Evolutionary conservation across 1,140 invertebrate species (phyloP).

Genomic region (Drosophila ambigua): DNA sequence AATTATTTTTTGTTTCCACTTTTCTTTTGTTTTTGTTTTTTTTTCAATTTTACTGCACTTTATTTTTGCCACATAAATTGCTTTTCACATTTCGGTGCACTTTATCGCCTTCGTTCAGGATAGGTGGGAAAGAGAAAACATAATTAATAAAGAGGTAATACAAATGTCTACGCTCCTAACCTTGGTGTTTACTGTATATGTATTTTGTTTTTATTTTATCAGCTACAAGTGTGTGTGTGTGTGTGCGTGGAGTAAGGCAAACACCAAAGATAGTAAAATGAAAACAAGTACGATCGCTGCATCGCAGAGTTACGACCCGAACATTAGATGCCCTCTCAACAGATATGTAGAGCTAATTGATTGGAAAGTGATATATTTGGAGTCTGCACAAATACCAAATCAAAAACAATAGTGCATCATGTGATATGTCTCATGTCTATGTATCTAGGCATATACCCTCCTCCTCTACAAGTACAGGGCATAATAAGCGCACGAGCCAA

Average conservation of each 20-base stretch:
- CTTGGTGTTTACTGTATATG: slow-evolving; percentile 16
- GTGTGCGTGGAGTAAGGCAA: slow-evolving; percentile 36
- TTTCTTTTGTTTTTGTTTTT: slow-evolving; percentile 3
- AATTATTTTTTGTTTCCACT: background rate
- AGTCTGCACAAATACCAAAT: no score
- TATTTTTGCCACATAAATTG: slow-evolving; percentile 17
- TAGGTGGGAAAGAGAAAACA: slow-evolving; percentile 8
- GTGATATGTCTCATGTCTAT: no score
- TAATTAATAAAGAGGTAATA: slow-evolving; percentile 15
- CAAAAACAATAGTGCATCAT: no score
- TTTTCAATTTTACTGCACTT: slow-evolving; percentile 8
- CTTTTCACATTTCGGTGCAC: slow-evolving; percentile 29
- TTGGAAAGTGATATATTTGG: no score
- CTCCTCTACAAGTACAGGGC: no score
- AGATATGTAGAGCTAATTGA: no score
- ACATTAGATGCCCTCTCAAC: no score
- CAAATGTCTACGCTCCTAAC: slow-evolving; percentile 20
- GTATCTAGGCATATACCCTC: no score
- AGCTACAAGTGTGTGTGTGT: slow-evolving; percentile 1
- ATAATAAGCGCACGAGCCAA: slow-evolving; percentile 9
- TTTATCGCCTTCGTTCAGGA: slow-evolving; percentile 18
- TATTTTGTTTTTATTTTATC: slow-evolving; percentile 18
- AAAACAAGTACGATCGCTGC: slow-evolving; percentile 3
- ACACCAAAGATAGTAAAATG: slow-evolving; percentile 41
- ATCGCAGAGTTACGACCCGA: no score